Evolutionary conservation across 2,888 invertebrate genomes (phyloP).

Genomic region (Epinotia nisella): DNA sequence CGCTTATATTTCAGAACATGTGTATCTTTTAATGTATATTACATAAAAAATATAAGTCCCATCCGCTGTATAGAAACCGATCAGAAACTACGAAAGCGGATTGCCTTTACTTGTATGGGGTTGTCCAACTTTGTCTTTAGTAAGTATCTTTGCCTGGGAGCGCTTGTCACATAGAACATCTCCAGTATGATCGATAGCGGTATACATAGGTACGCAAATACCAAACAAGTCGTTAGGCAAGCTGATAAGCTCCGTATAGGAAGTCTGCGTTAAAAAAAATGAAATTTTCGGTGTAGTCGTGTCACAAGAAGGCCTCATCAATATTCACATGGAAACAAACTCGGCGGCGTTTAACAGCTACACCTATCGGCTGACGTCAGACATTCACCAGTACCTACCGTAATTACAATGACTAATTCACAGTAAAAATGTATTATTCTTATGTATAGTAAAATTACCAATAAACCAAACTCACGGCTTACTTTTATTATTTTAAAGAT

Average conservation of each 20-base stretch:
- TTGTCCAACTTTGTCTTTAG: neutral
- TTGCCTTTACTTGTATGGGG: neutral
- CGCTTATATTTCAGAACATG: too few relatives aligned
- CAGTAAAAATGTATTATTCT: too few relatives aligned
- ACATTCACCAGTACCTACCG: neutral
- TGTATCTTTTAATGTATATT: too few relatives aligned
- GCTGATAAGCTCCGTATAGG: neutral
- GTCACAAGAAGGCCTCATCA: conserved; percentile 15
- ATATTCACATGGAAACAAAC: conserved; percentile 16
- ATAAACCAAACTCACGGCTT: too few relatives aligned
- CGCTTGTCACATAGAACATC: too few relatives aligned
- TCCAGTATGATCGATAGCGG: too few relatives aligned
- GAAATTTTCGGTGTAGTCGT: conserved; percentile 5
- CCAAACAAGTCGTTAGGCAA: neutral
- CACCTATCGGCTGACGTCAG: neutral
- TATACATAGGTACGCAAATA: neutral
- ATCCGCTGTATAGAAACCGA: neutral
- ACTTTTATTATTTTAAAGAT: too few relatives aligned
- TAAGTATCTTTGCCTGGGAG: neutral
- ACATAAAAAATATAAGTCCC: too few relatives aligned
- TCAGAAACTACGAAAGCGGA: neutral
- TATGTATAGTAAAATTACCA: too few relatives aligned
- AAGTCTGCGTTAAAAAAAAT: neutral
- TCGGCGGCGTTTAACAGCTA: neutral
- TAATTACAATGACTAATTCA: neutral